Percentiles rank a stretch among this genome's conserved stretches.
Conservation (phyloP, 2,888 invertebrate species). For the Synanthedon tipuliformis region DNA sequence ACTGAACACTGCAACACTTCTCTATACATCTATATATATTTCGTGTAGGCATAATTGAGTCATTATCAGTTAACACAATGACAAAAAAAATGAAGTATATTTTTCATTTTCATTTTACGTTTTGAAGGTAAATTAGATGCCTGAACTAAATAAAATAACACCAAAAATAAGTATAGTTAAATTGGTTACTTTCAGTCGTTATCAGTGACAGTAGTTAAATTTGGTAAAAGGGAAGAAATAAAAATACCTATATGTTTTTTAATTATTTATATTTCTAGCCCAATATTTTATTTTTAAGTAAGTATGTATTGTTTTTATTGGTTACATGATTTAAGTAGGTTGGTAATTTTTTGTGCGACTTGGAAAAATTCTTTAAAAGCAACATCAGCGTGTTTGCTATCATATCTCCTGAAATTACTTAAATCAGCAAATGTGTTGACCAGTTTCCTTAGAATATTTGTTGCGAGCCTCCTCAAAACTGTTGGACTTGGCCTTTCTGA, state of each 20-base stretch:
- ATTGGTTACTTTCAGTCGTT: too few relatives aligned
- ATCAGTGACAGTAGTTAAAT: too few relatives aligned
- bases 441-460: constrained; percentile 24
- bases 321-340: constrained; percentile 27
- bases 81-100: neutral
- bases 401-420: constrained; percentile 17
- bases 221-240: too few relatives aligned
- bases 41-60: neutral
- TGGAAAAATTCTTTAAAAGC: constrained; percentile 23
- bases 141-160: too few relatives aligned
- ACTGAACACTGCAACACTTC: constrained; percentile 13
- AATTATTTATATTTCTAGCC: too few relatives aligned
- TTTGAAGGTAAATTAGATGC: too few relatives aligned
- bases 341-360: constrained; percentile 24
- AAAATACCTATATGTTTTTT: too few relatives aligned
- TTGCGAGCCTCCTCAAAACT: constrained; percentile 17
- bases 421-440: constrained; percentile 26
- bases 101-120: too few relatives aligned
- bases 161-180: too few relatives aligned
- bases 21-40: neutral
- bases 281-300: too few relatives aligned
- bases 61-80: neutral
- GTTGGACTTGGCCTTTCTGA: constrained; percentile 19
- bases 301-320: constrained; percentile 13
- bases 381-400: constrained; percentile 6